Evolutionary conservation across 2,797 vertebrate genomes (phyloP), one percentile per base, ranked within the genome.

Genomic region (Hippoglossus hippoglossus): DNA sequence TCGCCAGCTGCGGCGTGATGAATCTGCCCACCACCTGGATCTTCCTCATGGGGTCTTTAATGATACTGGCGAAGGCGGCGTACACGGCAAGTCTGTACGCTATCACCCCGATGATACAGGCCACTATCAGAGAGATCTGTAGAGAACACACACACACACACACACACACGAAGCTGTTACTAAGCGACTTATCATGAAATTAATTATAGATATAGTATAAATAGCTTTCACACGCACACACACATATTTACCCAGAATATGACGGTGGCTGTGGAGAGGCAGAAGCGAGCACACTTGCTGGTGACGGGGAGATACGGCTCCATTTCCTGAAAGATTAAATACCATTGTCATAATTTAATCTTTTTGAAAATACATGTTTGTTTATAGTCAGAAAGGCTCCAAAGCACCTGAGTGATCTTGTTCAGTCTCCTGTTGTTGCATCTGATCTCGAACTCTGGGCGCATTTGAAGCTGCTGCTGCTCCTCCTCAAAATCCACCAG

Each of bases 41-140:
- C 0, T 93, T 93, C 54, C 93, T 88, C 18, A 96, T 86, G 0
- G 95, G 90, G 6, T 95, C 95, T 81, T 98, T 96, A 92, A 98
- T 98, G 62, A 98, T 84, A 77, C 96, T 96, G 31, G 97, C 96
- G 15, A 99, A 97, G 13, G 96, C 95, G 0, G 97, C 97, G 0
- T 97, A 96, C 63, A 98, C 96, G 0, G 97, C 96, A 41, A 99
- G 91, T 36, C 98, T 97, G 79, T 99, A 99, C 0, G 95, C 96
- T 0, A 99, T 98, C 75, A 99, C 96, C 1, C 97, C 96, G 2
- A 97, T 96, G 80, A 99, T 96, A 69, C 97, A 96, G 49, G 96
- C 95, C 63, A 99, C 88, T 10, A 98, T 97, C 66, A 99, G 91
- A 31, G 94, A 93, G 75, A 98, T 95, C 98, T 99, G 86, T 6